Conservation (phyloP, 2,888 invertebrate genomes). For the Ennomos quercinarius region DNA sequence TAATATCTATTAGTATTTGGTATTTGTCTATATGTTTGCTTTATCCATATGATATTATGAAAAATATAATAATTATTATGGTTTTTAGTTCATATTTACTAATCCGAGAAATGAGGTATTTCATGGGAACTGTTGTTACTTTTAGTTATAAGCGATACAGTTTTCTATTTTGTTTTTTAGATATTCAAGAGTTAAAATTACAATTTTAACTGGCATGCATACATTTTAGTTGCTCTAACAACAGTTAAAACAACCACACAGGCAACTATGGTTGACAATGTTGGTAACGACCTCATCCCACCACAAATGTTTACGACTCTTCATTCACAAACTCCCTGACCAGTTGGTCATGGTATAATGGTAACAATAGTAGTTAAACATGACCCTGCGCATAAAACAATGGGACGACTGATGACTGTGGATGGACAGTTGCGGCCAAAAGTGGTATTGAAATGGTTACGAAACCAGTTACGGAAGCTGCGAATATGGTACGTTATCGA, state of each 20-base stretch:
- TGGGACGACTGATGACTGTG: slow-evolving; percentile 19
- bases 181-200: no score
- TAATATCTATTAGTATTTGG: no score
- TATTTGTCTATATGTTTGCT: no score
- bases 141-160: no score
- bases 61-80: neutral
- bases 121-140: no score
- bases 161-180: no score
- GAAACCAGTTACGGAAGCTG: no score
- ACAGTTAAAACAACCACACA: no score
- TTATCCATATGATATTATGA: neutral
- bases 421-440: slow-evolving; percentile 20
- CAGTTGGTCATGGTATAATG: slow-evolving; percentile 40
- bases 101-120: no score
- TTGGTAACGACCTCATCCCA: slow-evolving; percentile 7
- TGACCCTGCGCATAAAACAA: slow-evolving; percentile 39
- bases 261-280: neutral
- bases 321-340: slow-evolving; percentile 1
- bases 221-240: no score
- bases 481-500: no score
- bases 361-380: slow-evolving; percentile 41
- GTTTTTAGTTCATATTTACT: neutral
- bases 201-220: no score
- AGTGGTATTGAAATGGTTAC: slow-evolving; percentile 10
- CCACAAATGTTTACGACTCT: slow-evolving; percentile 11